Conservation (phyloP, 2,113 vertebrate species). For the Sinocyclocheilus maitianheensis region DNA sequence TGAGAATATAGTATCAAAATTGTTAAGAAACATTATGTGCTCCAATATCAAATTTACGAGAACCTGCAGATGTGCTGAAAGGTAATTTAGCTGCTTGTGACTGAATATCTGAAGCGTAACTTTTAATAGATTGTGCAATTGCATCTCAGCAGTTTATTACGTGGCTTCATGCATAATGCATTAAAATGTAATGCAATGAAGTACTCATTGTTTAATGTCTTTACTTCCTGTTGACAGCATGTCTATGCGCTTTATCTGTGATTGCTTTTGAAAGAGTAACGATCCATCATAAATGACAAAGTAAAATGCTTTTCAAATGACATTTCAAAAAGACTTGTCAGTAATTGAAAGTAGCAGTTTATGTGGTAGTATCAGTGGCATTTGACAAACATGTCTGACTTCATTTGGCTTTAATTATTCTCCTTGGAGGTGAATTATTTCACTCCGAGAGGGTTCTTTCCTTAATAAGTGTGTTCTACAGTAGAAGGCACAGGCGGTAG, state of each 20-base stretch:
- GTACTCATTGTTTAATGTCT: background rate
- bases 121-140: background rate
- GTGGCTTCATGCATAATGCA: conserved; percentile 32
- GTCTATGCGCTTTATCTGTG: background rate
- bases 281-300: conserved; percentile 3
- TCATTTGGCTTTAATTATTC: background rate
- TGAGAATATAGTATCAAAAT: background rate
- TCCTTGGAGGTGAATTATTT: background rate
- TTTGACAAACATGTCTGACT: background rate
- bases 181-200: background rate
- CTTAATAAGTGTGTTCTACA: background rate
- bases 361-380: conserved; percentile 4
- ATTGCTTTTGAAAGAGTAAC: conserved; percentile 32
- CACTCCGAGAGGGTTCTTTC: background rate
- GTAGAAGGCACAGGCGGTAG: background rate
- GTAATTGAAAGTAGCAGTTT: background rate
- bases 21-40: background rate
- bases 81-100: conserved; percentile 5
- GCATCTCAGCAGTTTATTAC: conserved; percentile 23
- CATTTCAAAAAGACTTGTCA: conserved; percentile 36
- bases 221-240: conserved; percentile 25
- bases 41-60: background rate
- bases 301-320: conserved; percentile 15
- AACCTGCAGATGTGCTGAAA: conserved; percentile 6
- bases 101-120: background rate